These are phyloP conservation scores for Dufourea novaeangliae DNA, from an alignment of 1,140 invertebrate genomes.

Conservation along the genomic window DNA sequence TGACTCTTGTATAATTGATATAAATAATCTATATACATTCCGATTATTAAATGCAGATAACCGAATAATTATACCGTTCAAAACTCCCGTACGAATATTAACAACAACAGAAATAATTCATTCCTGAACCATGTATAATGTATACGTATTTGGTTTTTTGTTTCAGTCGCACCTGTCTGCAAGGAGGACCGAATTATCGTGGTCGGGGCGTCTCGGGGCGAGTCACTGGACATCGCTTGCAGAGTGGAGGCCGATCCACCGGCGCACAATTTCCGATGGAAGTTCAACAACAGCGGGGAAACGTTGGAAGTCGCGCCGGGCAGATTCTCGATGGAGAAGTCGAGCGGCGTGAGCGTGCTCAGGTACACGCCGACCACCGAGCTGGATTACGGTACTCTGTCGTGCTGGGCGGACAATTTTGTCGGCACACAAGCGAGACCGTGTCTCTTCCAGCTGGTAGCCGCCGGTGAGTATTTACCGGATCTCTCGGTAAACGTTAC, in stretches of 20 bases:
- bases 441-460: slow-evolving; percentile 90
- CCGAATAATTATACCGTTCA: no score
- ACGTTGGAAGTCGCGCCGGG: slow-evolving; percentile 89
- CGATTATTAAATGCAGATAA: no score
- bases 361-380: slow-evolving; percentile 82
- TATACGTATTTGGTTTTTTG: slow-evolving; percentile 67
- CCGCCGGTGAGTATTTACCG: slow-evolving; percentile 84
- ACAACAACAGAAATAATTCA: no score
- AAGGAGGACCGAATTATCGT: slow-evolving; percentile 88
- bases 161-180: slow-evolving; percentile 92
- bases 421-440: slow-evolving; percentile 88
- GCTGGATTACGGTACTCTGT: slow-evolving; percentile 88
- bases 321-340: slow-evolving; percentile 83
- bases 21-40: no score
- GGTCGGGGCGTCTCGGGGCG: slow-evolving; percentile 91
- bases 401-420: slow-evolving; percentile 90
- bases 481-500: slow-evolving; percentile 49
- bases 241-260: slow-evolving; percentile 94
- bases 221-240: slow-evolving; percentile 91
- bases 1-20: no score
- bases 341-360: slow-evolving; percentile 81
- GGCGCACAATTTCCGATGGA: slow-evolving; percentile 92
- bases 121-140: no score
- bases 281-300: slow-evolving; percentile 94
- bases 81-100: no score